Conservation (phyloP, 2,797 vertebrate genomes). For the Jordanella pulchra region DNA sequence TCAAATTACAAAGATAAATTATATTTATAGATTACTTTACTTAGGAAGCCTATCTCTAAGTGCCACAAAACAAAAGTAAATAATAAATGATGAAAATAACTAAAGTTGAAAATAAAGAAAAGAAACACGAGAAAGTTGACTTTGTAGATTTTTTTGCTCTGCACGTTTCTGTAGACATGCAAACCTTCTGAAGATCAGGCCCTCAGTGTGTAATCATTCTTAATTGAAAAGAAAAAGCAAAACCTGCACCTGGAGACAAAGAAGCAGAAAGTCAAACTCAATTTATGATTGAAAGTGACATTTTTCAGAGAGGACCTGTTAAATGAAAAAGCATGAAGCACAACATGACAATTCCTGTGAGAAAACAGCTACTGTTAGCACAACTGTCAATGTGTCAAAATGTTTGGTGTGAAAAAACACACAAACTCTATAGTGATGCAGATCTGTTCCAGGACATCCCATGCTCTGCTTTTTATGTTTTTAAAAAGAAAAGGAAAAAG, state of each 20-base stretch:
- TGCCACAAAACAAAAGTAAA: no score
- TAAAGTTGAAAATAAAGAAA: no score
- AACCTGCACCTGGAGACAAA: constrained; percentile 32
- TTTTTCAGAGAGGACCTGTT: constrained; percentile 3
- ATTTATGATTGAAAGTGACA: constrained; percentile 33
- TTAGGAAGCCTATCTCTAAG: no score
- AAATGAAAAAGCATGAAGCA: constrained; percentile 2
- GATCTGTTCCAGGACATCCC: not conserved
- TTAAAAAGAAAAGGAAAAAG: no score
- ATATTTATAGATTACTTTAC: no score
- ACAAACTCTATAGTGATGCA: not conserved
- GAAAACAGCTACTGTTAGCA: not conserved
- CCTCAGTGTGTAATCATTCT: constrained; percentile 44
- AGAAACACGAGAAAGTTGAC: no score
- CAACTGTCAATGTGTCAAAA: constrained; percentile 1
- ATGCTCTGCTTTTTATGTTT: not conserved
- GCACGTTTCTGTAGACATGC: no score
- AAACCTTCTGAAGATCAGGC: no score
- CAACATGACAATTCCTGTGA: not conserved
- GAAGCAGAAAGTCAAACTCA: constrained; percentile 13
- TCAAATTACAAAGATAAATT: no score
- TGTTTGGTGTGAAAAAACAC: not conserved
- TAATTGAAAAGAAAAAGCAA: constrained; percentile 43
- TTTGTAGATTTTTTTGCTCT: no score
- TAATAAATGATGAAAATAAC: no score